These are phyloP conservation scores for Allobates femoralis DNA, from an alignment of 2,797 vertebrate species.

Conservation along the genomic window DNA sequence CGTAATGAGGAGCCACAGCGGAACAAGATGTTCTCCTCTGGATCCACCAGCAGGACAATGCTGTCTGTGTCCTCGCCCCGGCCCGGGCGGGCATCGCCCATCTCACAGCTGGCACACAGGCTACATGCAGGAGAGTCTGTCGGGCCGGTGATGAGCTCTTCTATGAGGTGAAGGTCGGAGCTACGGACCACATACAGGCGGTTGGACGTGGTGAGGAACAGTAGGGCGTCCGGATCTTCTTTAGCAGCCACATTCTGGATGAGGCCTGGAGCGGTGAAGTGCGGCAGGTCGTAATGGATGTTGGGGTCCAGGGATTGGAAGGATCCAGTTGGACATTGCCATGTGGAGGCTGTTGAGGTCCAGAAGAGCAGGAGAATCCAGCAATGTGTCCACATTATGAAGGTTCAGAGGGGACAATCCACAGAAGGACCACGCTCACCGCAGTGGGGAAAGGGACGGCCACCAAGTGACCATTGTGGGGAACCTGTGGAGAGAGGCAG, in stretches of 20 bases:
- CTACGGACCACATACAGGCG: conserved; percentile 80
- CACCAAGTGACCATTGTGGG: conserved; percentile 12
- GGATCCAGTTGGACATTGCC: conserved; percentile 76
- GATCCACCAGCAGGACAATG: conserved; percentile 84
- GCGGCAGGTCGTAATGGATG: conserved; percentile 81
- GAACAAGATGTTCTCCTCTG: conserved; percentile 83
- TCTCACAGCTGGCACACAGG: conserved; percentile 81
- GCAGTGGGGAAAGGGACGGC: not conserved
- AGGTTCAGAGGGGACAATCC: not conserved
- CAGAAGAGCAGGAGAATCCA: not conserved
- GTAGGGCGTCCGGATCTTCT: conserved; percentile 67
- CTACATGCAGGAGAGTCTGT: conserved; percentile 79
- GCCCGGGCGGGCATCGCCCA: conserved; percentile 56
- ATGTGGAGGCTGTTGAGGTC: conserved; percentile 50
- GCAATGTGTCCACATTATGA: not conserved
- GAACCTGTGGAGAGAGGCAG: conserved; percentile 15
- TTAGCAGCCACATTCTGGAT: conserved; percentile 88
- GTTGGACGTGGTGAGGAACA: conserved; percentile 87
- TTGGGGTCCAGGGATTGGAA: conserved; percentile 82
- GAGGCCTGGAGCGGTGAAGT: conserved; percentile 74
- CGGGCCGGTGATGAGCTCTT: conserved; percentile 79
- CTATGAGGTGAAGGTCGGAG: conserved; percentile 60
- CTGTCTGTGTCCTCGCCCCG: conserved; percentile 80
- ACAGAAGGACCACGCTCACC: not conserved
- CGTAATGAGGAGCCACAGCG: conserved; percentile 86